Percentiles rank a stretch among this genome's conserved stretches.
phyloP scores from a whole-genome alignment of 2,113 vertebrate genomes.

The Cnemophilus loriae region DNA sequence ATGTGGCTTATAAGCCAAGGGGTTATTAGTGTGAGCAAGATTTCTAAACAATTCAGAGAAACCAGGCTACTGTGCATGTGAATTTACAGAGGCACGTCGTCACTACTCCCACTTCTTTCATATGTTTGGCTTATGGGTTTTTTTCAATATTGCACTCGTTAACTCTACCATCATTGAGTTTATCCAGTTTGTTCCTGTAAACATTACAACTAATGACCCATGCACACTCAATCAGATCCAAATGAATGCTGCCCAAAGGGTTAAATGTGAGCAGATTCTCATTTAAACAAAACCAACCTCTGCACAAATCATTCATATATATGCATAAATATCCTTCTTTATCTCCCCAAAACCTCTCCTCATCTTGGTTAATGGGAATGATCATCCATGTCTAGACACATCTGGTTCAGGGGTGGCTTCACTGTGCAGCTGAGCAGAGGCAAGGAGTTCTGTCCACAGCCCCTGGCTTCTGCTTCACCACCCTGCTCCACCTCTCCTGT shows the following conservation, averaged over 20 bases:
- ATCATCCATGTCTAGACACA: neutral
- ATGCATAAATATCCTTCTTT: fast-evolving
- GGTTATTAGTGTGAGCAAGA: neutral
- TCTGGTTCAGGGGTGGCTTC: neutral
- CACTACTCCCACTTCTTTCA: neutral
- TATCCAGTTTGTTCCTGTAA: neutral
- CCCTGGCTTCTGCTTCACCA: neutral
- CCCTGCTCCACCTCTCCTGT: no score
- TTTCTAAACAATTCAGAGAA: neutral
- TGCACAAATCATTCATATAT: neutral
- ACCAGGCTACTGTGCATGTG: neutral
- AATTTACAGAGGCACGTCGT: neutral
- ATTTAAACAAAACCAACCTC: neutral
- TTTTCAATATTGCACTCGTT: neutral
- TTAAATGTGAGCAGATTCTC: neutral
- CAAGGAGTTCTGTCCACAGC: neutral
- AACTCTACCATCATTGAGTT: neutral
- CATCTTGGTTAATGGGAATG: neutral
- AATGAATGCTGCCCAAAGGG: neutral
- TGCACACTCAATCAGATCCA: neutral
- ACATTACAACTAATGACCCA: neutral
- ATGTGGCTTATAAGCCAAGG: neutral
- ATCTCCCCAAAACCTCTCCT: fast-evolving
- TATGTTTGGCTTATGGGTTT: neutral
- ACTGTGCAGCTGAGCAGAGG: neutral